Evolutionary conservation across 1,140 invertebrate species (phyloP).

Genomic region (Sycophaga agraensis): DNA sequence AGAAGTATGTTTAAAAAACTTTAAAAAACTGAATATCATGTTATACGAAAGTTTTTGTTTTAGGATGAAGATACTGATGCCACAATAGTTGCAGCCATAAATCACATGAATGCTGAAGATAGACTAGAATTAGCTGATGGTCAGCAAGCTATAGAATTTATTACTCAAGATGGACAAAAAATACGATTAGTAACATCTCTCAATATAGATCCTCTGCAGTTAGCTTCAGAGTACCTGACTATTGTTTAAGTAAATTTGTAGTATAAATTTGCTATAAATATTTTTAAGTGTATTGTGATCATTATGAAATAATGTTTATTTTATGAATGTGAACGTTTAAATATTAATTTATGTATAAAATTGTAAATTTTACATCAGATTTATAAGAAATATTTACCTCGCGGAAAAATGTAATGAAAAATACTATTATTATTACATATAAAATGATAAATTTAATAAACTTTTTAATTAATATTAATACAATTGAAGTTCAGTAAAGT

Average conservation of each 20-base stretch:
- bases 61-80: constrained; percentile 46
- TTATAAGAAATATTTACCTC: not conserved
- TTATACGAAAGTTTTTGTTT: constrained; percentile 19
- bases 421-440: no score
- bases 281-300: constrained; percentile 9
- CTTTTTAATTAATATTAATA: no score
- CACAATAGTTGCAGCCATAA: constrained; percentile 44
- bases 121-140: constrained; percentile 38
- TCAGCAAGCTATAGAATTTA: constrained; percentile 55
- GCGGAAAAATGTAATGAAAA: not conserved
- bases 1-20: constrained; percentile 32
- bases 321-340: not conserved
- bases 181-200: constrained; percentile 55
- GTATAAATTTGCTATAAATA: not conserved
- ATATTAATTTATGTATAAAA: constrained; percentile 3
- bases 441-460: no score
- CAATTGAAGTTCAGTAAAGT: no score
- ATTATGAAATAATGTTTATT: not conserved
- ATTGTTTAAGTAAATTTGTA: constrained; percentile 44
- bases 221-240: constrained; percentile 56
- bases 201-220: constrained; percentile 51
- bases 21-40: not conserved
- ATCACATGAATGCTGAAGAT: constrained; percentile 42
- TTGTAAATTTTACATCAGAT: not conserved
- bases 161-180: constrained; percentile 57